phyloP scores from a whole-genome alignment of 2,797 vertebrate genomes.

The Lepilemur septentrionalis region DNA sequence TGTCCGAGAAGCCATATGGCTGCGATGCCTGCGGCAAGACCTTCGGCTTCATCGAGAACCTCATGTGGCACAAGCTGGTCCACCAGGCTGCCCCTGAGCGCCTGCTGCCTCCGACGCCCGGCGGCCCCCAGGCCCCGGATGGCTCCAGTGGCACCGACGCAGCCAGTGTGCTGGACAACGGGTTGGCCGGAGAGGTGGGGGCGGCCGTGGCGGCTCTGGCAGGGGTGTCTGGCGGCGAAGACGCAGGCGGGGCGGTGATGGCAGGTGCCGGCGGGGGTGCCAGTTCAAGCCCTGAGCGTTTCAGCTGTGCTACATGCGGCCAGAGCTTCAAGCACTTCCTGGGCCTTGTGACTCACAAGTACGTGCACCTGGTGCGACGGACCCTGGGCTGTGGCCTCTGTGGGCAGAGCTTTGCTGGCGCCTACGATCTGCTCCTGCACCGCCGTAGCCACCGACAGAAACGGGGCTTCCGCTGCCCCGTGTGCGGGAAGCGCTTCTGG shows the following conservation, averaged over 20 bases:
- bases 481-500: conserved; percentile 96
- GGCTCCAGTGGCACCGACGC: conserved; percentile 22
- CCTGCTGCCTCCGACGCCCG: conserved; percentile 55
- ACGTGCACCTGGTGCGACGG: conserved; percentile 83
- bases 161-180: conserved; percentile 70
- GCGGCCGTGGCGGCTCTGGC: conserved; percentile 51
- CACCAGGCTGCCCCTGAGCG: conserved; percentile 82
- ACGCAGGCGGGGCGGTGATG: background rate
- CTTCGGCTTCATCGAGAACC: conserved; percentile 86
- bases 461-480: conserved; percentile 92
- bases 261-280: conserved; percentile 59
- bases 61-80: conserved; percentile 86
- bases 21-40: conserved; percentile 92
- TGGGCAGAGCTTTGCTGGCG: conserved; percentile 81
- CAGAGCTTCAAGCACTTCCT: conserved; percentile 85
- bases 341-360: conserved; percentile 86
- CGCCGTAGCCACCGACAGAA: conserved; percentile 84
- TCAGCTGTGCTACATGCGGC: conserved; percentile 84
- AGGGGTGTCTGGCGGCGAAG: conserved; percentile 49
- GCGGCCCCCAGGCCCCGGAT: conserved; percentile 28
- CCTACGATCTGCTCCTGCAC: conserved; percentile 84
- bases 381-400: conserved; percentile 82
- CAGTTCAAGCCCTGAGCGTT: conserved; percentile 71
- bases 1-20: conserved; percentile 93
- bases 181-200: conserved; percentile 72